These are phyloP conservation scores for Margarornis squamiger DNA, from an alignment of 2,797 vertebrate species.

Conservation along the genomic window DNA sequence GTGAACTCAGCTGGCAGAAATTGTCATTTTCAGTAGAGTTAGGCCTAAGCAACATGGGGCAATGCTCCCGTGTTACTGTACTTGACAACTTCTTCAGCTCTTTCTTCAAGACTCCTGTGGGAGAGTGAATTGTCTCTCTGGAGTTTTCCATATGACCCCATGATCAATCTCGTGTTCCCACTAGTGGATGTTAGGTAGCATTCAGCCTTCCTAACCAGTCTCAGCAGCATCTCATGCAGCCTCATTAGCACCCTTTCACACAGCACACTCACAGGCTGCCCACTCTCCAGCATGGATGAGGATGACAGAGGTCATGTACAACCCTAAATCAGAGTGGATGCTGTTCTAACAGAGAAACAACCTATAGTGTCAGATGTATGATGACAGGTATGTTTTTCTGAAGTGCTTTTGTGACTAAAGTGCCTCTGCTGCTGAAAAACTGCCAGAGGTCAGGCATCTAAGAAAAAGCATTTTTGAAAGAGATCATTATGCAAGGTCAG, in stretches of 20 bases:
- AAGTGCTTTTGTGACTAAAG: background rate
- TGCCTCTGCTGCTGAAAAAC: background rate
- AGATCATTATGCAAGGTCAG: background rate
- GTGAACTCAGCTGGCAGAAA: background rate
- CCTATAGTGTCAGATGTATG: background rate
- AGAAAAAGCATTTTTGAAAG: background rate
- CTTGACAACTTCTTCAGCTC: background rate
- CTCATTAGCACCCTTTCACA: background rate
- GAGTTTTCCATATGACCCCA: fast-evolving
- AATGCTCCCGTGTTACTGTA: background rate
- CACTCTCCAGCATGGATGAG: background rate
- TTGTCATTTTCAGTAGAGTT: background rate
- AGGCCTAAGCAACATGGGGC: background rate
- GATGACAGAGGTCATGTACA: background rate
- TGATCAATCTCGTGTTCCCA: background rate
- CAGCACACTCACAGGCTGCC: background rate
- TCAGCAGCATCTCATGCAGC: background rate
- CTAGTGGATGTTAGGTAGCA: background rate
- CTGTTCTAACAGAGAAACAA: background rate
- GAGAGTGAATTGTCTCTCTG: background rate
- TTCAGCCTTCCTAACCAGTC: background rate
- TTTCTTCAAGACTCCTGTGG: background rate
- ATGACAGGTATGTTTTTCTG: background rate
- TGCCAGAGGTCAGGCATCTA: background rate
- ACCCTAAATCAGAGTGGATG: fast-evolving